phyloP scores from a whole-genome alignment of 2,797 vertebrate species.

The Falco novaeseelandiae region DNA sequence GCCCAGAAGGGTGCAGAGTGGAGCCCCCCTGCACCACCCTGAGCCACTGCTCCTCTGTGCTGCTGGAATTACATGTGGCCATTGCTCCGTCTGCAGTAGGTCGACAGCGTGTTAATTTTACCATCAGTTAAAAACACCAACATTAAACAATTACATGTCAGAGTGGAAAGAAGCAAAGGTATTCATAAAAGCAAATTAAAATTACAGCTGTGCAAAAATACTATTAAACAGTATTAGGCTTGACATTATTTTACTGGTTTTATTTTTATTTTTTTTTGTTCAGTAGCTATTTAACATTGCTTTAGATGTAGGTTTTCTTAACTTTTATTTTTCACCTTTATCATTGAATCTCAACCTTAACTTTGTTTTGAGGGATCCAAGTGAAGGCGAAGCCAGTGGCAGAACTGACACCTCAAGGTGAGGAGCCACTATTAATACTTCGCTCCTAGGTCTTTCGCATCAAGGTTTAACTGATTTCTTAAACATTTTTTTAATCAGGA shows the following conservation, averaged over 20 bases:
- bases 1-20: neutral
- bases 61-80: neutral
- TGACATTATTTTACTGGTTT: slow-evolving; percentile 39
- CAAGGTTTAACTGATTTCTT: slow-evolving; percentile 44
- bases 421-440: slow-evolving; percentile 78
- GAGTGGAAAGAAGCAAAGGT: slow-evolving; percentile 11
- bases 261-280: neutral
- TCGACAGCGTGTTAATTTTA: neutral
- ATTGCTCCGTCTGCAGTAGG: slow-evolving; percentile 15
- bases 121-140: neutral
- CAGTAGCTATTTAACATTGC: slow-evolving; percentile 53
- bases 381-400: slow-evolving; percentile 94
- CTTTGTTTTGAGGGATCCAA: slow-evolving; percentile 94
- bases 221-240: slow-evolving; percentile 8
- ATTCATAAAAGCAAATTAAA: neutral
- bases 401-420: slow-evolving; percentile 93
- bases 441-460: slow-evolving; percentile 64
- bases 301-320: slow-evolving; percentile 72
- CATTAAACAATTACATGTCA: neutral
- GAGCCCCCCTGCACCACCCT: neutral
- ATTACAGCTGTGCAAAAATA: neutral
- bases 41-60: neutral
- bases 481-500: slow-evolving; percentile 27
- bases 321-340: slow-evolving; percentile 73
- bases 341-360: slow-evolving; percentile 83